A percentile compares a stretch with the other conserved stretches of the same genome.
phyloP scores from a whole-genome alignment of 1,140 invertebrate species.

The Drosophila athabasca region DNA sequence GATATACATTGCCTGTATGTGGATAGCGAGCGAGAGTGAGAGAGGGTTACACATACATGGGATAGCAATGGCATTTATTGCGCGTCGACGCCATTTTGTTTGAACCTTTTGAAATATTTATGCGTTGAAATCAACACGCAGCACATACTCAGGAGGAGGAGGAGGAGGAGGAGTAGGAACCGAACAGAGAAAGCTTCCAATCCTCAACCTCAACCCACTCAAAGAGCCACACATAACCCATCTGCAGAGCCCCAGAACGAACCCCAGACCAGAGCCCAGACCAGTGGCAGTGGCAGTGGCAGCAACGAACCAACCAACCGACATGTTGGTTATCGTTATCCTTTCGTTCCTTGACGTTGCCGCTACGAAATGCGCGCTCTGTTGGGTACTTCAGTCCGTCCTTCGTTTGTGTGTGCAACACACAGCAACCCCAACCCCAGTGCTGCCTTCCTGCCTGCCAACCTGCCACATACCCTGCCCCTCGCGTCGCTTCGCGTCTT shows the following conservation, averaged over 20 bases:
- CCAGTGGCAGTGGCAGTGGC: slow-evolving; percentile 14
- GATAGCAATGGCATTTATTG: slow-evolving; percentile 70
- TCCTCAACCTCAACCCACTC: neutral
- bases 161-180: slow-evolving; percentile 1
- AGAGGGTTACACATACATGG: slow-evolving; percentile 23
- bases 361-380: slow-evolving; percentile 56
- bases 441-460: neutral
- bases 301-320: slow-evolving; percentile 50
- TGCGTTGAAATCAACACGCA: slow-evolving; percentile 81
- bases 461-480: neutral
- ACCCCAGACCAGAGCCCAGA: slow-evolving; percentile 14
- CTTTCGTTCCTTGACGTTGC: slow-evolving; percentile 72
- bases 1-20: slow-evolving; percentile 3
- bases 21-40: slow-evolving; percentile 1
- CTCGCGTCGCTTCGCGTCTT: neutral
- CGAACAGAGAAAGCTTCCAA: slow-evolving; percentile 36
- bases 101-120: slow-evolving; percentile 81
- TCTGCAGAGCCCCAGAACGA: slow-evolving; percentile 10
- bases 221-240: neutral
- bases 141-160: slow-evolving; percentile 21
- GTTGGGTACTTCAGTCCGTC: slow-evolving; percentile 42
- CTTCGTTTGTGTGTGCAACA: slow-evolving; percentile 8
- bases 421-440: neutral
- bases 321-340: slow-evolving; percentile 74
- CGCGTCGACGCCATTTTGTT: slow-evolving; percentile 82